Evolutionary conservation across 2,797 vertebrate genomes (phyloP), one percentile per base, ranked within the genome.

Genomic region (Sebastes itinus): DNA sequence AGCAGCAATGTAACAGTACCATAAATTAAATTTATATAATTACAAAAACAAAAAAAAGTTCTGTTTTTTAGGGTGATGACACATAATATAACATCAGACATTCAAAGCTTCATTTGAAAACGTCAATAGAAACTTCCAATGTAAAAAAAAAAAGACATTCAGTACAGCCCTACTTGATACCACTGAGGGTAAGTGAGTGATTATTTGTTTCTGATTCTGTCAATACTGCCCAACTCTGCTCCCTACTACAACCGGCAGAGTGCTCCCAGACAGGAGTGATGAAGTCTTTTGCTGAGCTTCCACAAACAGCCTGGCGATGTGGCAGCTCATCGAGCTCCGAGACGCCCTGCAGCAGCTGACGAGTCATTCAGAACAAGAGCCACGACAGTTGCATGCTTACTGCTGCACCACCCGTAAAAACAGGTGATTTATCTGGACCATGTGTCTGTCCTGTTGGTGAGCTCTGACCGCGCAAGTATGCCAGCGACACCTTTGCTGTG

Each of bases 291-390:
- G 72, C 80, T 52, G 82, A 72, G 77, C 70, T 49, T 84, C 75
- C 85, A 82, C 56, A 85, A 90, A 90, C 88, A 72, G 77, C 69
- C 64, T 59, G 32, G 33, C 22, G 14, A 88, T 77, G 77, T 88
- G 88, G 87, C 89, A 90, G 90, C 66, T 87, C 80, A 27, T 70
- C 33, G 1, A 7, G 56, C 82, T 79, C 75, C 33, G 67, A 91
- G 93, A 94, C 66, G 33, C 75, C 84, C 79, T 22, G 65, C 74
- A 91, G 90, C 94, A 95, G 93, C 93, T 94, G 93, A 93, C 72
- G 5, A 86, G 84, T 85, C 84, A 75, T 59, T 87, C 81, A 59
- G 75, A 88, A 62, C 67, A 62, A 66, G 52, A 59, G 71, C 72
- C 70, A 1, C 1, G 62, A 85, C 90, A 90, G 88, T 88, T 71